These are phyloP conservation scores for Percopsis omiscomaycus DNA, from an alignment of 2,797 vertebrate species.

Conservation along the genomic window DNA sequence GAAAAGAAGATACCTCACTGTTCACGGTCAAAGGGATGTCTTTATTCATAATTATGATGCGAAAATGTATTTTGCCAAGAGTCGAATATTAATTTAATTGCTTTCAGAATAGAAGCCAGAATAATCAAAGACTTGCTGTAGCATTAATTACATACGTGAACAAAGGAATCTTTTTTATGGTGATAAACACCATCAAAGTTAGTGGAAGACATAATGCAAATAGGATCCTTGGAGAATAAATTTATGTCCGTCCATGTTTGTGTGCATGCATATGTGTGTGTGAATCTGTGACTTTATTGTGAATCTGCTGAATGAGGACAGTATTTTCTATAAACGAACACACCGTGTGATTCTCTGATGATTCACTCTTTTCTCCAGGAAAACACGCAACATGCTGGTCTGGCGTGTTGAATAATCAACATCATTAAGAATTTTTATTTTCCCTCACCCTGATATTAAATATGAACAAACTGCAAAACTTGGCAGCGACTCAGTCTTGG, in stretches of 20 bases:
- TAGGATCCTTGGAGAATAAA: constrained; percentile 56
- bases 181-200: constrained; percentile 70
- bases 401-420: constrained; percentile 62
- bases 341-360: constrained; percentile 35
- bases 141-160: constrained; percentile 73
- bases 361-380: constrained; percentile 48
- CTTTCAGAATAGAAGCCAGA: constrained; percentile 49
- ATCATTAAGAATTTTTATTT: constrained; percentile 61
- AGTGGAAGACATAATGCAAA: constrained; percentile 61
- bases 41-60: constrained; percentile 43
- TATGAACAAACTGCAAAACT: constrained; percentile 59
- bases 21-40: constrained; percentile 34
- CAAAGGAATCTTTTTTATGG: constrained; percentile 52
- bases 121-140: constrained; percentile 63
- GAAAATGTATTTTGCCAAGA: constrained; percentile 39
- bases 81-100: constrained; percentile 59
- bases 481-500: constrained; percentile 52
- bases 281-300: constrained; percentile 6
- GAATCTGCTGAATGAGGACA: constrained; percentile 27
- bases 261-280: constrained; percentile 14
- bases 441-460: constrained; percentile 63
- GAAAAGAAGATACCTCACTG: constrained; percentile 19
- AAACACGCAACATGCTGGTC: constrained; percentile 57
- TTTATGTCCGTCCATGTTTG: constrained; percentile 1
- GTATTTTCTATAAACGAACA: constrained; percentile 43